These are phyloP conservation scores for Ophion ellenae DNA, from an alignment of 2,888 invertebrate genomes.

Conservation along the genomic window DNA sequence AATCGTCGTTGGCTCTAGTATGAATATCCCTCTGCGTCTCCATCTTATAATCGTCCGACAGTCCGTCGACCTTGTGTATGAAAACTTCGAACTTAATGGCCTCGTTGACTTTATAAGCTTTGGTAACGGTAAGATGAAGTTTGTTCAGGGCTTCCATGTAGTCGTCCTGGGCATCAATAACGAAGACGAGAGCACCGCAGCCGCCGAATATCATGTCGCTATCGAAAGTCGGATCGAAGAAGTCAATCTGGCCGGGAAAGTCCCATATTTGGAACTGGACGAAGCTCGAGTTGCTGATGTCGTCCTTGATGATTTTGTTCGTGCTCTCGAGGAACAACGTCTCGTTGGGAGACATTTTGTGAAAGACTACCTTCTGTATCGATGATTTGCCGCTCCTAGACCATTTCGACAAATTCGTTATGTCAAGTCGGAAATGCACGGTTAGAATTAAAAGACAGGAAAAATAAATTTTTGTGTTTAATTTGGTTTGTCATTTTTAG, in stretches of 20 bases:
- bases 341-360: slow-evolving; percentile 99
- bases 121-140: slow-evolving; percentile 96
- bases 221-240: slow-evolving; percentile 98
- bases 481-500: no score
- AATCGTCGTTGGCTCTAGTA: slow-evolving; percentile 97
- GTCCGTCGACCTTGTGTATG: slow-evolving; percentile 99
- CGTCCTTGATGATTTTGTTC: slow-evolving; percentile 99
- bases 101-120: slow-evolving; percentile 97
- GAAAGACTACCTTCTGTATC: slow-evolving; percentile 99
- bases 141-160: slow-evolving; percentile 97
- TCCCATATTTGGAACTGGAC: slow-evolving; percentile 99
- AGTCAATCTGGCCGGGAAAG: slow-evolving; percentile 99
- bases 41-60: slow-evolving; percentile 99
- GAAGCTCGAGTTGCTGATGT: slow-evolving; percentile 98
- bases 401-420: background rate
- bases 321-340: slow-evolving; percentile 99
- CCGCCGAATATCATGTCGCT: slow-evolving; percentile 98
- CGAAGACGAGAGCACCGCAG: slow-evolving; percentile 98
- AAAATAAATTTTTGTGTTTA: no score
- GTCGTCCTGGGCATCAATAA: slow-evolving; percentile 99
- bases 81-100: slow-evolving; percentile 99
- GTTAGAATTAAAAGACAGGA: no score
- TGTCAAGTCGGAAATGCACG: no score
- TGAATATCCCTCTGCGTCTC: slow-evolving; percentile 99
- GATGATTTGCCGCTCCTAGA: slow-evolving; percentile 99